Base-by-base conservation (phyloP, 2,113 vertebrate species). In the Salvelinus sp. region DNA sequence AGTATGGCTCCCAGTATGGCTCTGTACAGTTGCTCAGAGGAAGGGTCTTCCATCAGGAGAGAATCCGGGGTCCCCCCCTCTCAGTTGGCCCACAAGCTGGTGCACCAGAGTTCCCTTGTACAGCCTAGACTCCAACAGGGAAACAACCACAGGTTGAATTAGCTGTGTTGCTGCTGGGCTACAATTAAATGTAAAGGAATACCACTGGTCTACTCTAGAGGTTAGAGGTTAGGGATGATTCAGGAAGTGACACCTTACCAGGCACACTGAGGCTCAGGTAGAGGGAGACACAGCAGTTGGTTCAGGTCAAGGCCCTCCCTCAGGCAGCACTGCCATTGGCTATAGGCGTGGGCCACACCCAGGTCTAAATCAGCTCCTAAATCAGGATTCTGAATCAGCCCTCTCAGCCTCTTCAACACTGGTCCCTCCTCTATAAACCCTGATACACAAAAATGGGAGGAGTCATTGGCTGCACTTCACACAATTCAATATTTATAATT, bases 311-410 rank as follows among this genome's bases (percentile, higher is more conserved):
- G 6, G 80, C 88, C 90, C 87, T 92, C 91, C 85, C 89, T 92
- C 65, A 98, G 83, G n/a, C 95, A 97, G 78, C 80, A 87, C 83
- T 96, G 95, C 97, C 97, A 98, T 81, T 98, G 95, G 87, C 91
- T 96, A 79, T n/a, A 94, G 57, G 86, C 1, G 20, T 97, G 95
- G 25, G 88, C 87, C 0, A 91, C 80, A 54, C 88, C n/a, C 75
- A 93, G 14, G 14, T 96, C n/a, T n/a, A n/a, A n/a, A n/a, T n/a
- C n/a, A n/a, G n/a, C n/a, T n/a, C n/a, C n/a, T n/a, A n/a, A n/a
- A n/a, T n/a, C n/a, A n/a, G n/a, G n/a, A n/a, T n/a, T n/a, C n/a
- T n/a, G n/a, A n/a, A n/a, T n/a, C n/a, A n/a, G n/a, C n/a, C n/a
- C n/a, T 33, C 33, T 33, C 33, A 33, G 6, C 6, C 33, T 33